Percentiles rank a stretch among this genome's conserved stretches.
Evolutionary conservation across 2,113 vertebrate species (phyloP).

Genomic region (Cavia aperea): DNA sequence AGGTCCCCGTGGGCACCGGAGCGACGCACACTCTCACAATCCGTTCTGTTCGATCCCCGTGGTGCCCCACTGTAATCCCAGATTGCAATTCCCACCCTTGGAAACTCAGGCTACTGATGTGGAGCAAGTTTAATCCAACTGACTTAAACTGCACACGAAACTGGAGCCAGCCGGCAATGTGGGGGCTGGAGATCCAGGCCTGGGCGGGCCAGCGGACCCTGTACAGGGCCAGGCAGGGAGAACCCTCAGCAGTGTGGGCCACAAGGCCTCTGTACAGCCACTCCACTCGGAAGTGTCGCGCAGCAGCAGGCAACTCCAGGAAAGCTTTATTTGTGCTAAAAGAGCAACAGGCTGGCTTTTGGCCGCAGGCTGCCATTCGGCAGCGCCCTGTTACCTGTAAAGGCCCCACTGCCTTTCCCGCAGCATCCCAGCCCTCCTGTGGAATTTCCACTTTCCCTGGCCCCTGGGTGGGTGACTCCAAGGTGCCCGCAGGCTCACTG

Average conservation of each 20-base stretch:
- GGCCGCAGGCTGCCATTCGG: accelerated
- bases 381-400: accelerated
- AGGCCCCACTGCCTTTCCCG: accelerated
- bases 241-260: accelerated
- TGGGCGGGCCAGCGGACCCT: accelerated
- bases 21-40: neutral
- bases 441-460: neutral
- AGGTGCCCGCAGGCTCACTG: no score
- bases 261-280: accelerated
- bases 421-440: accelerated
- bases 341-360: accelerated
- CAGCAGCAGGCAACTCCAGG: accelerated
- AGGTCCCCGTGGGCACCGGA: accelerated
- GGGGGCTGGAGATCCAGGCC: accelerated
- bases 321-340: no score
- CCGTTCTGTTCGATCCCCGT: accelerated
- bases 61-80: accelerated
- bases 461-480: accelerated
- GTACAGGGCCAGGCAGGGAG: accelerated
- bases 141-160: accelerated
- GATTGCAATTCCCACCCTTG: neutral
- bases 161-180: accelerated
- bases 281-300: accelerated
- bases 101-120: neutral
- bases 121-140: neutral